Evolutionary conservation across 2,113 vertebrate species (phyloP).

Genomic region (Naja naja): DNA sequence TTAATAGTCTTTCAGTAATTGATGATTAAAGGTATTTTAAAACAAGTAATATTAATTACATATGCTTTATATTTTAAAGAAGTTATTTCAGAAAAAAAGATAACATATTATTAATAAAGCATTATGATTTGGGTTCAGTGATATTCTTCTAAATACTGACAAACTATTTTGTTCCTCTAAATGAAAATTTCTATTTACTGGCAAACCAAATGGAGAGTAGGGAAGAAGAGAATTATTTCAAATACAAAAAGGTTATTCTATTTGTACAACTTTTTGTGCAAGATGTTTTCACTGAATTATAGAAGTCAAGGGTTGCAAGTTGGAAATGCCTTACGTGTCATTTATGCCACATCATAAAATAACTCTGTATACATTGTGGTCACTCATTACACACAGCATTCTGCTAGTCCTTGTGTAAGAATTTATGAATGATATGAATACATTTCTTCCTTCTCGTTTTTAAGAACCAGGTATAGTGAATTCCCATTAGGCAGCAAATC

Average conservation of each 20-base stretch:
- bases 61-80: neutral
- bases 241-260: neutral
- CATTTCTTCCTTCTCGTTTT: neutral
- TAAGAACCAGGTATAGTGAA: neutral
- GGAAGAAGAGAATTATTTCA: neutral
- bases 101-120: neutral
- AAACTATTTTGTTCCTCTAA: too few relatives aligned
- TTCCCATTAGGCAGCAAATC: neutral
- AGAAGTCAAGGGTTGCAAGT: too few relatives aligned
- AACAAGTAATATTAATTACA: neutral
- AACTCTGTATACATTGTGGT: neutral
- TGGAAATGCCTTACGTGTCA: neutral
- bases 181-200: too few relatives aligned
- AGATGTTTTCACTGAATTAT: neutral
- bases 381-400: too few relatives aligned
- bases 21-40: neutral
- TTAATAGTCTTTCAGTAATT: neutral
- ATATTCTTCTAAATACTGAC: neutral
- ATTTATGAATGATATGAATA: neutral
- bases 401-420: neutral
- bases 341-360: neutral
- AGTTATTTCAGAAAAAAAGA: neutral
- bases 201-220: neutral
- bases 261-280: neutral
- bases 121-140: neutral